A percentile compares a stretch with the other conserved stretches of the same genome.
Conservation (phyloP, 1,140 invertebrate species). For the Mesaphorura yosii region DNA sequence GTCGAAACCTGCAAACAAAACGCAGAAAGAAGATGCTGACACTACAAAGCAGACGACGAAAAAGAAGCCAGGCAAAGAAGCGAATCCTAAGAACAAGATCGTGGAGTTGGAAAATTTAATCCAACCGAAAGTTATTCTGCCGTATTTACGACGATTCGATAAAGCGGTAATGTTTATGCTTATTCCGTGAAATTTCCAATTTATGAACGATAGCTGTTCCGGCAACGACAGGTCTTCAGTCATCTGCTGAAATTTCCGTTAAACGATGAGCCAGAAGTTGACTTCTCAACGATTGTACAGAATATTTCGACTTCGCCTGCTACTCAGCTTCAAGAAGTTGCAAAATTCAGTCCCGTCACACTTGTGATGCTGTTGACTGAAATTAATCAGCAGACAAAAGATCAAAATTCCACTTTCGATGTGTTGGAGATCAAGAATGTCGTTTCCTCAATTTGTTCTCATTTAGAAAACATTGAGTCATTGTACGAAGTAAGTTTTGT, state of each 20-base stretch:
- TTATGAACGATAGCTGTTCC: too few species aligned
- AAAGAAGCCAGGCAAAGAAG: neutral
- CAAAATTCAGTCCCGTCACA: slow-evolving; percentile 14
- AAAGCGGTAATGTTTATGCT: neutral
- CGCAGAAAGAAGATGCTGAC: neutral
- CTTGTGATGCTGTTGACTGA: slow-evolving; percentile 19
- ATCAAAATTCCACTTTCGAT: slow-evolving; percentile 7
- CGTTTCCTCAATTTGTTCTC: slow-evolving; percentile 9
- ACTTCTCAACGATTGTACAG: neutral
- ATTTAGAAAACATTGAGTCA: slow-evolving; percentile 19
- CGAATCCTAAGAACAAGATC: neutral
- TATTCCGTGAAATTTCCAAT: too few species aligned
- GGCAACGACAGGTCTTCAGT: too few species aligned
- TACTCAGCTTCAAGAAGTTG: neutral
- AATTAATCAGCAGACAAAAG: slow-evolving; percentile 10
- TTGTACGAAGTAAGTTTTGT: too few species aligned
- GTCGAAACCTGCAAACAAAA: neutral
- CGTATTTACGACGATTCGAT: slow-evolving; percentile 13
- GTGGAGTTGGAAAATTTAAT: slow-evolving; percentile 8
- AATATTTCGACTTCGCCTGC: neutral
- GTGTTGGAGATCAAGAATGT: slow-evolving; percentile 13
- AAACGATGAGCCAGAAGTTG: slow-evolving; percentile 1
- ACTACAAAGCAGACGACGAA: neutral
- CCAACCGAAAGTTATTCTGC: slow-evolving; percentile 16
- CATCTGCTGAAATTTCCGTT: slow-evolving; percentile 14